A percentile compares a stretch with the other conserved stretches of the same genome.
Evolutionary conservation across 2,113 vertebrate genomes (phyloP).

Genomic region (Alouatta palliata): DNA sequence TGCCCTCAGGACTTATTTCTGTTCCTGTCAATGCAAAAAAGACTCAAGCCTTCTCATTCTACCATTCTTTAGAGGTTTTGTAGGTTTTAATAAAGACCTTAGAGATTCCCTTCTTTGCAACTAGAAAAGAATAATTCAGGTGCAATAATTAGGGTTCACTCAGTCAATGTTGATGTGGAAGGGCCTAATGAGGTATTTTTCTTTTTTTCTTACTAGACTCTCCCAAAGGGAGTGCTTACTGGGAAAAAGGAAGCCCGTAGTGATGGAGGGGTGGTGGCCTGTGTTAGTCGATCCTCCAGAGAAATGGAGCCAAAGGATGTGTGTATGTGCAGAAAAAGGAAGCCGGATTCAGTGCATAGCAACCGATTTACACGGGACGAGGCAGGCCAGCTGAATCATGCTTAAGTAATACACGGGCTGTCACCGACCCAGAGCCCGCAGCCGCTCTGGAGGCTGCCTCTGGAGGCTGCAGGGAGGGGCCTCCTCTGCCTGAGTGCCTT

Average conservation of each 20-base stretch:
- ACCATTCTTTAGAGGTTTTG: conserved; percentile 67
- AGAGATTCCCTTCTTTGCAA: conserved; percentile 76
- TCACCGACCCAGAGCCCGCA: no score
- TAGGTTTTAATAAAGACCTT: conserved; percentile 85
- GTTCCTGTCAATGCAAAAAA: not conserved
- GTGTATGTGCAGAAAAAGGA: no score
- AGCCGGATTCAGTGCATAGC: fast-evolving
- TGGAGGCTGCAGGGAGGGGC: not conserved
- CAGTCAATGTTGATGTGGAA: conserved; percentile 62
- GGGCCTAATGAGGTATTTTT: conserved; percentile 74
- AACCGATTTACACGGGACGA: fast-evolving
- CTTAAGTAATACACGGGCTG: no score
- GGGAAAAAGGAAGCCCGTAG: not conserved
- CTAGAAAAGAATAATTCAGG: conserved; percentile 71
- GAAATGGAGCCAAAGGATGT: not conserved
- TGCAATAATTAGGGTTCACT: conserved; percentile 77
- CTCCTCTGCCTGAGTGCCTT: no score
- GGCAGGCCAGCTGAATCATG: fast-evolving
- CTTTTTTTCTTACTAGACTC: not conserved
- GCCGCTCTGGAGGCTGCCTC: not conserved
- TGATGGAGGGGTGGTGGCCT: not conserved
- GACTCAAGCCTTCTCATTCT: conserved; percentile 49
- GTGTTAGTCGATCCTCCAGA: not conserved
- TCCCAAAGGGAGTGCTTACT: conserved; percentile 52
- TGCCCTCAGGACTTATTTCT: conserved; percentile 49